Evolutionary conservation across 1,140 invertebrate species (phyloP).

Genomic region (Brachionus paranguensis): DNA sequence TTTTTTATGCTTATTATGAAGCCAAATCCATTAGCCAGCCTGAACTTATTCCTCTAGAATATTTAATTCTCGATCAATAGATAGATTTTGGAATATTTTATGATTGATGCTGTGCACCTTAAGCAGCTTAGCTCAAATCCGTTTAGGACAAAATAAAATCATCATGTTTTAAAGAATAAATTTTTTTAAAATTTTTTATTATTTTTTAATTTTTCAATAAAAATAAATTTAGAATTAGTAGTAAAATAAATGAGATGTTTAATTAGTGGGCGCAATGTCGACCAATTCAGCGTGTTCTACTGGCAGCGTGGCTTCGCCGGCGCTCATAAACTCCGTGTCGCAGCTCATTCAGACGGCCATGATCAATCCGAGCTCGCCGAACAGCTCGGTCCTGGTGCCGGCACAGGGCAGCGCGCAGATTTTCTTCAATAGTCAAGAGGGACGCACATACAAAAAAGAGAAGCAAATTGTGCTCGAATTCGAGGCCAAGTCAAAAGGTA

Average conservation of each 20-base stretch:
- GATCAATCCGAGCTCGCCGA: neutral
- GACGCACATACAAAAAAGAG: constrained; percentile 37
- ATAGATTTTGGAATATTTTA: neutral
- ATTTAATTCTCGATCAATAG: neutral
- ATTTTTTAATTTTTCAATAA: neutral
- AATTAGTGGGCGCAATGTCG: neutral
- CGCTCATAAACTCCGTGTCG: neutral
- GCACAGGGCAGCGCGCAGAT: neutral
- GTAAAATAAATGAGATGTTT: neutral
- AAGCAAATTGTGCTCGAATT: constrained; percentile 38
- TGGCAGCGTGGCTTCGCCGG: neutral
- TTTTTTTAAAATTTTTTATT: neutral
- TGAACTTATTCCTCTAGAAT: neutral
- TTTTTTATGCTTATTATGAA: neutral
- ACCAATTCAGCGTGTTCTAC: constrained; percentile 7
- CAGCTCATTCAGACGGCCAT: neutral
- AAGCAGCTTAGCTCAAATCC: neutral
- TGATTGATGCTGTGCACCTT: neutral
- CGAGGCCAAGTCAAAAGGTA: constrained; percentile 26
- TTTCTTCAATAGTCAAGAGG: constrained; percentile 21
- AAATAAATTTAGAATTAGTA: neutral
- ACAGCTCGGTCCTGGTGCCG: neutral
- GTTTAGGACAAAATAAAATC: neutral
- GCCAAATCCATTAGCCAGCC: neutral
- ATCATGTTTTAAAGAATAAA: neutral